phyloP scores from a whole-genome alignment of 2,797 vertebrate species.

The Limnodromus scolopaceus region DNA sequence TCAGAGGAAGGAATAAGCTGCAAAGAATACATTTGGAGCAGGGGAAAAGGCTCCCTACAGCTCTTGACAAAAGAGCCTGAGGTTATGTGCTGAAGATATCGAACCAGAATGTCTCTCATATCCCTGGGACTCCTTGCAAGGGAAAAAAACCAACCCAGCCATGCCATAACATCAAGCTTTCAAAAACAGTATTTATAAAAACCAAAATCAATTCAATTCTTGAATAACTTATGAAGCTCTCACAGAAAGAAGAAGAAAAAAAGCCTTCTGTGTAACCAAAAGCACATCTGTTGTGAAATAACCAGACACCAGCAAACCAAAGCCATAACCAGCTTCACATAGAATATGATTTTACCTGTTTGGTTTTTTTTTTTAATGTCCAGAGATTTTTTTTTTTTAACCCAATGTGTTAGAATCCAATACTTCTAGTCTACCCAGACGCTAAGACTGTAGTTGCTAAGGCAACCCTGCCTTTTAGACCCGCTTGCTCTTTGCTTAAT shows the following conservation, averaged over 20 bases:
- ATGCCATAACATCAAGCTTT: background rate
- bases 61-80: background rate
- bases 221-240: background rate
- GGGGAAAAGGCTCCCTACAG: background rate
- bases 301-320: background rate
- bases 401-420: background rate
- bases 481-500: background rate
- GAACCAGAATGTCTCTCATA: background rate
- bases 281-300: background rate
- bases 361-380: too few relatives aligned
- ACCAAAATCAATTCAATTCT: background rate
- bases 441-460: background rate
- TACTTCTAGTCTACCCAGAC: background rate
- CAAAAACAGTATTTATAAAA: background rate
- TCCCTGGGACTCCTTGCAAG: background rate
- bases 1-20: background rate
- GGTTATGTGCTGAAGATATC: background rate
- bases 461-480: background rate
- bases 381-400: background rate
- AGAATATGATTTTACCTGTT: accelerated
- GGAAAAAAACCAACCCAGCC: background rate
- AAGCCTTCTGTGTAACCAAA: background rate
- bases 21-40: accelerated
- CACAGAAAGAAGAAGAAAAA: background rate
- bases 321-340: background rate